Evolutionary conservation across 2,113 vertebrate species (phyloP), one percentile per base, ranked within the genome.

Genomic region (Acrocephalus kingi): DNA sequence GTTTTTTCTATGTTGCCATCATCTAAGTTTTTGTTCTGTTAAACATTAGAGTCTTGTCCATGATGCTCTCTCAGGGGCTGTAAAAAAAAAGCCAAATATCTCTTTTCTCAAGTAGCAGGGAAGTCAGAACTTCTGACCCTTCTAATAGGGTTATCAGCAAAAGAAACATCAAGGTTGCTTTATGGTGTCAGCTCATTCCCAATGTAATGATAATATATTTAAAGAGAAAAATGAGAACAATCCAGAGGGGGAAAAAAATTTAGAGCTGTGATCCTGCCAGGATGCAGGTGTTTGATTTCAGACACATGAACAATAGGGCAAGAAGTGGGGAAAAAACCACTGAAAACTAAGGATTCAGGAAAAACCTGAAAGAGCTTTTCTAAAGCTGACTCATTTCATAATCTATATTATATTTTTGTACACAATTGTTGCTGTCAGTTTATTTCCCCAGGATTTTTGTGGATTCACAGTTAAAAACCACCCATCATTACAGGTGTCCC

Each of bases 111-210:
- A 63, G 24, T 22, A 41, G 17, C 11, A 43, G 31, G 5, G 5
- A 19, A 48, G 24, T n/a, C 1, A 0, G 0, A 89, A 68, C 9
- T 16, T 16, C 5, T 0, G 27, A 18, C 5, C 21, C 24, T 84
- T 78, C 35, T 56, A 33, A 11, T 0, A 2, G 13, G 14, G 3
- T 49, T 75, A 56, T 28, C 20, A 63, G 20, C 19, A 68, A 79
- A 73, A 75, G n/a, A 15, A 72, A 49, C 6, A 49, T 56, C 21
- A 64, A 27, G 16, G 11, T 9, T 49, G 11, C 21, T 75, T 78
- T 68, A 45, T 48, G 18, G 45, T 52, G 54, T 35, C 43, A 68
- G 19, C 5, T 67, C 17, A 37, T 69, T 79, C n/a, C 37, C 31
- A 79, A 11, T 41, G 15, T 64, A 35, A 49, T 35, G 7, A 75